Percentiles rank a stretch among this genome's conserved stretches.
Evolutionary conservation across 92 coral and sea anemone genomes (phyloP).

Genomic region (Bergia sp.): DNA sequence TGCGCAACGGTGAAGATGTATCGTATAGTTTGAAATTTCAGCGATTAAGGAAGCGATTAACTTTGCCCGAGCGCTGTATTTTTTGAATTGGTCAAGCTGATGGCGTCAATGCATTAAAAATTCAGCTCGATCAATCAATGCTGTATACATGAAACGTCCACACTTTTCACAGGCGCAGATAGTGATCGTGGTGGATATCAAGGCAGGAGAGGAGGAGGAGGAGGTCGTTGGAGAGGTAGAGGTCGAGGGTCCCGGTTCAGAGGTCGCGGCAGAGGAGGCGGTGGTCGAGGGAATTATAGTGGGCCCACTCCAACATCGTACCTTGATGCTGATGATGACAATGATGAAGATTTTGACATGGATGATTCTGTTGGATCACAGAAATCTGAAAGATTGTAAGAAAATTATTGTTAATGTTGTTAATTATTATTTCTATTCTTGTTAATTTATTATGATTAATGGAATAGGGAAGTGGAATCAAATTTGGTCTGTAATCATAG

Average conservation of each 20-base stretch:
- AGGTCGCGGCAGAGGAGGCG: conserved; percentile 63
- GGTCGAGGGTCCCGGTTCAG: conserved; percentile 57
- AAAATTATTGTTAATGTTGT: neutral
- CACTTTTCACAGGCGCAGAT: conserved; percentile 31
- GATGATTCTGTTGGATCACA: conserved; percentile 44
- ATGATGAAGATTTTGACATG: conserved; percentile 66
- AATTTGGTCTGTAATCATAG: too few relatives aligned
- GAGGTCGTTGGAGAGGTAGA: conserved; percentile 52
- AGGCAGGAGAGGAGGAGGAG: conserved; percentile 47
- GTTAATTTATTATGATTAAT: too few relatives aligned
- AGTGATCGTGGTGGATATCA: conserved; percentile 44
- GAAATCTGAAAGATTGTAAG: conserved; percentile 45
- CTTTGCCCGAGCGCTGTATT: too few relatives aligned
- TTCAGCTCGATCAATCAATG: neutral
- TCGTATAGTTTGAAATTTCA: too few relatives aligned
- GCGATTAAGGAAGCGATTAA: too few relatives aligned
- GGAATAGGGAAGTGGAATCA: too few relatives aligned
- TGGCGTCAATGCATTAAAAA: too few relatives aligned
- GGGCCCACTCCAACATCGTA: conserved; percentile 55
- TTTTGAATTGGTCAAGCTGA: too few relatives aligned
- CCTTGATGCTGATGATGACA: conserved; percentile 54
- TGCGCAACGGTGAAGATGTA: neutral
- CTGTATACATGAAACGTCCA: too few relatives aligned
- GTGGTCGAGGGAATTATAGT: conserved; percentile 52
- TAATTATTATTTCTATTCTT: neutral